Percentiles rank a stretch among this genome's conserved stretches.
These are phyloP conservation scores for Amyelois transitella DNA, from an alignment of 1,140 invertebrate species.

Conservation along the genomic window DNA sequence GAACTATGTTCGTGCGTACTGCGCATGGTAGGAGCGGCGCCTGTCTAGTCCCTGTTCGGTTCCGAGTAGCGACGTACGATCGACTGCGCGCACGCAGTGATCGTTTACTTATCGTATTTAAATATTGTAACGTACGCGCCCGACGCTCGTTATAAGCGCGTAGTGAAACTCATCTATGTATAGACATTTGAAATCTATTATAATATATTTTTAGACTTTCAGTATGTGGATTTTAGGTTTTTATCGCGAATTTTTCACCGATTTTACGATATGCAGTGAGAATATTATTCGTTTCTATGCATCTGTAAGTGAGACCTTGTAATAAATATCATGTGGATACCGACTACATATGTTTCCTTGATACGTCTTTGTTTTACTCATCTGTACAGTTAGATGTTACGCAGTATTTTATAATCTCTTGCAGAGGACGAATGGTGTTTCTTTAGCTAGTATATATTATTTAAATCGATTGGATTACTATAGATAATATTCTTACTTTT, in stretches of 20 bases:
- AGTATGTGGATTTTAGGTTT: conserved; percentile 71
- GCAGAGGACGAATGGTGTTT: conserved; percentile 57
- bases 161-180: conserved; percentile 71
- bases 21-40: neutral
- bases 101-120: conserved; percentile 46
- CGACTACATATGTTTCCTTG: conserved; percentile 47
- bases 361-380: conserved; percentile 43
- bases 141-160: conserved; percentile 50
- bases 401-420: conserved; percentile 58
- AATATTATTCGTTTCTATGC: conserved; percentile 61
- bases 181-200: conserved; percentile 72
- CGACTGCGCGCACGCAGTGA: conserved; percentile 21
- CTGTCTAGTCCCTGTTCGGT: conserved; percentile 42
- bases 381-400: conserved; percentile 69
- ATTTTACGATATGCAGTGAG: conserved; percentile 64
- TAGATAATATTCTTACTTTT: conserved; percentile 49
- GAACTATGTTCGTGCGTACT: neutral
- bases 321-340: conserved; percentile 55
- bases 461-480: conserved; percentile 68
- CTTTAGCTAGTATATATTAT: conserved; percentile 65
- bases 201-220: conserved; percentile 73
- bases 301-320: conserved; percentile 56
- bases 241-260: conserved; percentile 68
- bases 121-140: conserved; percentile 51
- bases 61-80: conserved; percentile 25